Percentiles rank a stretch among this genome's conserved stretches.
These are phyloP conservation scores for Sebastes reedi DNA, from an alignment of 2,797 vertebrate species.

Conservation along the genomic window DNA sequence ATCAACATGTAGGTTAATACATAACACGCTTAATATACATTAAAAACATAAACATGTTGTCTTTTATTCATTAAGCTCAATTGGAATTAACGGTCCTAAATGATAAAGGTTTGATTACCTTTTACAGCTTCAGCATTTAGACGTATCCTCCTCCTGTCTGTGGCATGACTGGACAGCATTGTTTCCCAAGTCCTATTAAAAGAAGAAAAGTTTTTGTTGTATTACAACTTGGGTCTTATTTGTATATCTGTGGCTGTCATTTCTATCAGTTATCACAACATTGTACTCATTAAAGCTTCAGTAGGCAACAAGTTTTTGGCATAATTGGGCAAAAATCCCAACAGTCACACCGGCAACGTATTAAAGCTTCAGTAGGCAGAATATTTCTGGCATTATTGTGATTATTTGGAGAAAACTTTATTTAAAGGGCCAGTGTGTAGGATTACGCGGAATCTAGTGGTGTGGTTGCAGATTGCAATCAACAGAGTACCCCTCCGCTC, in stretches of 20 bases:
- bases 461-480: too few relatives aligned
- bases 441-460: too few relatives aligned
- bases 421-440: background rate
- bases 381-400: too few relatives aligned
- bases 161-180: too few relatives aligned
- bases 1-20: background rate
- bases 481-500: too few relatives aligned
- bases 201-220: background rate
- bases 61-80: background rate
- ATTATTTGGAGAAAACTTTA: background rate
- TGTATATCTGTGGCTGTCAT: background rate
- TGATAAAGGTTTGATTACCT: background rate
- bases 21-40: background rate
- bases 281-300: background rate
- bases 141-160: background rate
- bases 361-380: too few relatives aligned
- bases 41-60: background rate
- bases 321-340: too few relatives aligned
- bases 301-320: too few relatives aligned
- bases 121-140: background rate
- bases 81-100: fast-evolving
- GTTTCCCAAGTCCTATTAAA: background rate
- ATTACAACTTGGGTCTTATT: background rate
- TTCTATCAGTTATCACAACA: background rate
- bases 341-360: too few relatives aligned